phyloP scores from a whole-genome alignment of 2,888 invertebrate species.

The Drosophila cognata region DNA sequence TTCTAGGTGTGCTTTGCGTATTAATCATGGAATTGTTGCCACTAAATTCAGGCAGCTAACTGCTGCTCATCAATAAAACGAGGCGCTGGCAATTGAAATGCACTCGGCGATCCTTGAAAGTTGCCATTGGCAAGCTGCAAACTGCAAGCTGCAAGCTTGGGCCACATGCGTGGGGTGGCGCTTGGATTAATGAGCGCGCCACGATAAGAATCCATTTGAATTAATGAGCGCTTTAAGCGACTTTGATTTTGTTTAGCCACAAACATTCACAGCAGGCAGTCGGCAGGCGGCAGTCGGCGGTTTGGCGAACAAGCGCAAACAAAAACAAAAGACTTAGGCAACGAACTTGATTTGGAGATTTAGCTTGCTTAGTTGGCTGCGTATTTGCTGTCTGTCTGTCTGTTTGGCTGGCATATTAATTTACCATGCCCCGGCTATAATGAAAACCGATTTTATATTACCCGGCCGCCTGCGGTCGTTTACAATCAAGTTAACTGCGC shows the following conservation, averaged over 20 bases:
- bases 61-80: constrained; percentile 67
- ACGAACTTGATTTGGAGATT: constrained; percentile 68
- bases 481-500: constrained; percentile 80
- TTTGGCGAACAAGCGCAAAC: constrained; percentile 21
- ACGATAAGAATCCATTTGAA: constrained; percentile 79
- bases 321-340: constrained; percentile 80
- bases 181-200: constrained; percentile 73
- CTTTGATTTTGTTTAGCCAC: constrained; percentile 73
- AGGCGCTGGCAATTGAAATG: constrained; percentile 57
- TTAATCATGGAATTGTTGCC: constrained; percentile 66
- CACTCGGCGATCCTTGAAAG: constrained; percentile 41
- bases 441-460: constrained; percentile 77
- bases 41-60: constrained; percentile 31
- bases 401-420: constrained; percentile 60
- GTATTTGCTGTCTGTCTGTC: constrained; percentile 21
- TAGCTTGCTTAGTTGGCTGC: constrained; percentile 28
- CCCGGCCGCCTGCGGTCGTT: constrained; percentile 76
- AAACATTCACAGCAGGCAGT: constrained; percentile 61
- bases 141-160: neutral
- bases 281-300: constrained; percentile 6
- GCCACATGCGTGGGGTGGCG: constrained; percentile 73
- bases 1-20: constrained; percentile 28
- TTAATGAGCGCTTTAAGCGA: constrained; percentile 73
- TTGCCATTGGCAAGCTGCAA: neutral
- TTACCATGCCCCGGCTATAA: constrained; percentile 71